Percentiles rank a stretch among this genome's conserved stretches.
These are phyloP conservation scores for Tor tambroides DNA, from an alignment of 2,113 vertebrate genomes.

Conservation along the genomic window DNA sequence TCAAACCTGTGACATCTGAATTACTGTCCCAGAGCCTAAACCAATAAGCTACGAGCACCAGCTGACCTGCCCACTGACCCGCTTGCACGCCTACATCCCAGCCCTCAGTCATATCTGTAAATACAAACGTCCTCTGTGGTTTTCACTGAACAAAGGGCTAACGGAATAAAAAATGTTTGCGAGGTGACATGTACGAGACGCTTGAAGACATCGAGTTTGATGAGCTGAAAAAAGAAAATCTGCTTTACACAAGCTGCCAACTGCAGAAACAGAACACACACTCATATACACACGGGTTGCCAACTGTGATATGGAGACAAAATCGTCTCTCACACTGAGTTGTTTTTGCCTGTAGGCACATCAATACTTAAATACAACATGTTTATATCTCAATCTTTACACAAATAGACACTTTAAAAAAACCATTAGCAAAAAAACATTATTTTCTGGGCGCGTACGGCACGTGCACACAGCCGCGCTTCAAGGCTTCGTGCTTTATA, in stretches of 20 bases:
- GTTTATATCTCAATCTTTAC: slow-evolving; percentile 41
- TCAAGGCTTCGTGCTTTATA: slow-evolving; percentile 27
- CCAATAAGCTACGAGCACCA: not conserved
- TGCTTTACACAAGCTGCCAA: slow-evolving; percentile 49
- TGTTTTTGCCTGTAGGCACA: slow-evolving; percentile 48
- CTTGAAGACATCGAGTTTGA: slow-evolving; percentile 41
- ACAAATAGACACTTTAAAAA: slow-evolving; percentile 1
- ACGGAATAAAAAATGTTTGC: not conserved
- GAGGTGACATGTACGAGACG: slow-evolving; percentile 19
- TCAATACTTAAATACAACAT: slow-evolving; percentile 51
- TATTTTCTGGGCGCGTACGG: not conserved
- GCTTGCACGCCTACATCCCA: no score
- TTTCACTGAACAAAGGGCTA: slow-evolving; percentile 16
- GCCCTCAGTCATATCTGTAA: not conserved
- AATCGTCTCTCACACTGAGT: slow-evolving; percentile 49
- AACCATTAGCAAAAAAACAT: slow-evolving; percentile 10
- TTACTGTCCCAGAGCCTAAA: slow-evolving; percentile 16
- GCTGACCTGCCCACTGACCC: not conserved
- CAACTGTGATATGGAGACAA: slow-evolving; percentile 51
- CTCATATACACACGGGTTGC: slow-evolving; percentile 28
- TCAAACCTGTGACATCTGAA: slow-evolving; percentile 30
- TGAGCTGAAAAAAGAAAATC: slow-evolving; percentile 45
- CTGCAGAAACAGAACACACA: slow-evolving; percentile 39
- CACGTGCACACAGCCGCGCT: not conserved
- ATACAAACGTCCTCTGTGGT: not conserved